Percentiles rank a stretch among this genome's conserved stretches.
phyloP scores from a whole-genome alignment of 2,888 invertebrate genomes.

The Pycnomerus fuliginosus region DNA sequence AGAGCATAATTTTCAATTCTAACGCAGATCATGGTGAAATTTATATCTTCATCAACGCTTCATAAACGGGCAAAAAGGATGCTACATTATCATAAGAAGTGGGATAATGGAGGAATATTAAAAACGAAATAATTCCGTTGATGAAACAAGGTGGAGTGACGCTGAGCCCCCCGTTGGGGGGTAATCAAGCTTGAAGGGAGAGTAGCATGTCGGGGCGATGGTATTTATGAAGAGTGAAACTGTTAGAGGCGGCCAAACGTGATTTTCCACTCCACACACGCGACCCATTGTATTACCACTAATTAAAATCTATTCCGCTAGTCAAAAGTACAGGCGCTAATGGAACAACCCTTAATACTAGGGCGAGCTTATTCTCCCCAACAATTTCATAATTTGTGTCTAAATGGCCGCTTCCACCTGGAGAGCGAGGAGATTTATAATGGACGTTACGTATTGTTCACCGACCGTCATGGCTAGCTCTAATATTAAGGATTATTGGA shows the following conservation, averaged over 20 bases:
- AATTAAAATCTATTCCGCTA: constrained; percentile 34
- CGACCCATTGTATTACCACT: constrained; percentile 26
- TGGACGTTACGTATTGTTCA: constrained; percentile 4
- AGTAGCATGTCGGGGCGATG: constrained; percentile 18
- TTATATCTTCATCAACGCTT: too few species aligned
- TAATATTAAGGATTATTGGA: constrained; percentile 11
- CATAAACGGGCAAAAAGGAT: too few species aligned
- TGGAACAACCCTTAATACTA: constrained; percentile 8
- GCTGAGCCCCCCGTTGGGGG: too few species aligned
- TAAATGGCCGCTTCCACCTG: constrained; percentile 2
- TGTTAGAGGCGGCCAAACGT: constrained; percentile 30
- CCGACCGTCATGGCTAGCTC: constrained; percentile 6
- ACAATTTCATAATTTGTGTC: constrained; percentile 1
- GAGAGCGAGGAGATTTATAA: constrained; percentile 7
- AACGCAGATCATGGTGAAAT: too few species aligned
- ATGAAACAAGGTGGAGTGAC: too few species aligned
- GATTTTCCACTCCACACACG: constrained; percentile 37
- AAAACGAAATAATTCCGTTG: too few species aligned
- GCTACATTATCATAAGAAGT: too few species aligned
- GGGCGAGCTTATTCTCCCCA: neutral
- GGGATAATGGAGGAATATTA: too few species aligned
- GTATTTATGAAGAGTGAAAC: constrained; percentile 27
- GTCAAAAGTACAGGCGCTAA: constrained; percentile 21
- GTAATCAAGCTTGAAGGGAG: too few species aligned
- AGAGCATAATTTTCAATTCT: too few species aligned